Percentiles rank a stretch among this genome's conserved stretches.
phyloP scores from a whole-genome alignment of 2,888 invertebrate species.

The Cryptus armator region DNA sequence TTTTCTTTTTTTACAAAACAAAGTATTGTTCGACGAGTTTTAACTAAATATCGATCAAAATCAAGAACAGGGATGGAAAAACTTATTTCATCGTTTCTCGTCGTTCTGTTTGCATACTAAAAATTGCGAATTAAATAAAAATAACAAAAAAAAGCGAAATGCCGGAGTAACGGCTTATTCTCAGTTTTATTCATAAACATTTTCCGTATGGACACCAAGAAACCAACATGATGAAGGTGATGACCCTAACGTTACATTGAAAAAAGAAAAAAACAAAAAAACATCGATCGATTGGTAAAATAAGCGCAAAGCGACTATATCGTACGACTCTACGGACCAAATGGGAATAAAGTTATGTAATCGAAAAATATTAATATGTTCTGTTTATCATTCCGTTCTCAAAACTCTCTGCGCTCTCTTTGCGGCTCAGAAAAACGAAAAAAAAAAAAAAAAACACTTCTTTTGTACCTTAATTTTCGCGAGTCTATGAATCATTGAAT shows the following conservation, averaged over 20 bases:
- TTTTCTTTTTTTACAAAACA: no score
- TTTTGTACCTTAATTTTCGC: conserved; percentile 14
- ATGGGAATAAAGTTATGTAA: conserved; percentile 35
- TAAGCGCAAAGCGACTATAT: conserved; percentile 38
- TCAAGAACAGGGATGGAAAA: background rate
- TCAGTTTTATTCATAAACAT: conserved; percentile 35
- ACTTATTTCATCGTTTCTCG: no score
- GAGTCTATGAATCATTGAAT: conserved; percentile 8
- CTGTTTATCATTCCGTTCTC: background rate
- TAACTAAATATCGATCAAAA: background rate
- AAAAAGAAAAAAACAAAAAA: conserved; percentile 33
- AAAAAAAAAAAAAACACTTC: conserved; percentile 21
- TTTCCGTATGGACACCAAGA: conserved; percentile 10
- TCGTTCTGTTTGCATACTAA: background rate
- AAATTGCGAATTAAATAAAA: background rate
- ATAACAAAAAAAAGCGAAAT: background rate
- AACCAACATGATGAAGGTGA: conserved; percentile 15
- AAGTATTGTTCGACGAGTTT: no score
- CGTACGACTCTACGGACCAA: conserved; percentile 16
- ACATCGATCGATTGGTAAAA: conserved; percentile 17
- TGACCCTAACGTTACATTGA: conserved; percentile 33
- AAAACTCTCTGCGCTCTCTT: background rate
- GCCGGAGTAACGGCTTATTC: conserved; percentile 26
- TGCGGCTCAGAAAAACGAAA: conserved; percentile 24
- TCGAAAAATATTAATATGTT: conserved; percentile 51